Evolutionary conservation across 2,888 invertebrate genomes (phyloP), one percentile per base, ranked within the genome.

Genomic region (Ceraclea dissimilis): DNA sequence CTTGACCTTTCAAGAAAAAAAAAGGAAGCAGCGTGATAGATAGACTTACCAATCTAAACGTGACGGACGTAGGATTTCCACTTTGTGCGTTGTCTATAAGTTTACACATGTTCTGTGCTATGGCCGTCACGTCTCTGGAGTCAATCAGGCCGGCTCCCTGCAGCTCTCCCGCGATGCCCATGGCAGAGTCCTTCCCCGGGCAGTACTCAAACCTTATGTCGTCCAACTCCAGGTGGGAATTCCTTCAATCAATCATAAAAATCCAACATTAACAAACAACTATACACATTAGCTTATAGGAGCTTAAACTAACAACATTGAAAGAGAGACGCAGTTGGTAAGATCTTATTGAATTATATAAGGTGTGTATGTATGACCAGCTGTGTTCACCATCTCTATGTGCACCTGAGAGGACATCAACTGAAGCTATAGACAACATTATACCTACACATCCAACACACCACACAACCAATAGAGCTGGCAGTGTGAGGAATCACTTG

Each of bases 131-230:
- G 69, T 91, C 90, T 66, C 83, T 83, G 49, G 52, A 22, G 34
- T 54, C 51, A 11, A 57, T 57, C 39, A 57, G 49, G 8, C 57
- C 57, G 2, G 57, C 57, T 6, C 53, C 57, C 48, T 57, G 52
- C 21, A 98, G 75, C 74, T 98, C 97, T 8, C 86, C 79, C 1
- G 97, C 93, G 54, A 98, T 96, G 33, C 95, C 95, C 67, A 95
- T 94, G 0, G 95, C 81, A 0, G 89, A 85, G 69, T 93, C 92
- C 71, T 91, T 88, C 18, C 93, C 93, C 22, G 86, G 84, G 17
- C 91, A 88, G 71, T 91, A 99, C 73, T 99, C 97, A 73, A 99
- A 99, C 65, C 95, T 85, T 66, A 99, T 99, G 71, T 99, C 98
- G 72, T 57, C 57, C 63, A 99, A 74, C 72, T 98, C 97, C 55